Base-by-base conservation (phyloP, 2,888 invertebrate species). In the Prosopocoilus inquinatus region DNA sequence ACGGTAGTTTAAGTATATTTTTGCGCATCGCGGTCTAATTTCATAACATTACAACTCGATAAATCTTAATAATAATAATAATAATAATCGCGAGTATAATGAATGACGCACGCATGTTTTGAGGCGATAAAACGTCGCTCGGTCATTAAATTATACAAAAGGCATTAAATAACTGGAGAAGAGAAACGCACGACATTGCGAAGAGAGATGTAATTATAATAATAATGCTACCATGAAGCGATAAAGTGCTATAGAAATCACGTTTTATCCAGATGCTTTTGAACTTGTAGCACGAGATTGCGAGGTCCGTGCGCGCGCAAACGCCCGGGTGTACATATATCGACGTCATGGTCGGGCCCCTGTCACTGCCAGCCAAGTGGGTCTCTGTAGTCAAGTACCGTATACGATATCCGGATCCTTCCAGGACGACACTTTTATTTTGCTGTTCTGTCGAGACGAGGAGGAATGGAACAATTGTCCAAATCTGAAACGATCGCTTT, bases 401-500 rank as follows among this genome's bases (percentile, higher is more conserved):
- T 15, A 3, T 38, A 9, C 41, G 41, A 11, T 15, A 15, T 41
- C 16, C 9, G 9, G 7, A 15, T 41, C 9, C 16, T 12, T 12
- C 9, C 9, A 15, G 15, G 13, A 15, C 12, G 13, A 16, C 9
- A 13, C 16, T 41, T 9, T 9, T 9, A 11, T 41, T 9, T 16
- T 13, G 16, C 36, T 36, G 36, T 15, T 33, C 15, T 9, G 28
- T 12, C 5, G 34, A 20, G 32, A 12, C 11, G 28, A 9, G 33
- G 3, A 12, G 44, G 39, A 33, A 78, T 81, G 73, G 90, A 91
- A 76, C 85, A 87, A 55, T 82, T 93, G 82, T 80, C 88, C 20
- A 92, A 92, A 78, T 79, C 82, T 58, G 90, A 93, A 71, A 94
- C 93, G 1, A 86, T 94, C 56, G 85, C 86, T 62, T 81, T 92